Percentiles rank a stretch among this genome's conserved stretches.
phyloP scores from a whole-genome alignment of 2,113 vertebrate genomes.

The Fukomys damarensis region DNA sequence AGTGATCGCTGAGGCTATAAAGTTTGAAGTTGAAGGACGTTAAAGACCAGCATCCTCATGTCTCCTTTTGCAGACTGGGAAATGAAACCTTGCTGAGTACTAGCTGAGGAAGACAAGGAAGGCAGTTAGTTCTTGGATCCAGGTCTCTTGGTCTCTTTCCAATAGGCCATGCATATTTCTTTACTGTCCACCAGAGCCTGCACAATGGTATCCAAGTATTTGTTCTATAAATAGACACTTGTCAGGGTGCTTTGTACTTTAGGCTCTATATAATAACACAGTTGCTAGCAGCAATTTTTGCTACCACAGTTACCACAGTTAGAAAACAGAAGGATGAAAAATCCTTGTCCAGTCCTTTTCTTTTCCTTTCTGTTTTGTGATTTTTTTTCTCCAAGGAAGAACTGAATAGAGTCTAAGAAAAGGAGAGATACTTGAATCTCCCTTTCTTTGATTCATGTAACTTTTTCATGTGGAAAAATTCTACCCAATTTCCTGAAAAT shows the following conservation, averaged over 20 bases:
- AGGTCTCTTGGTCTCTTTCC: background rate
- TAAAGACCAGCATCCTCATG: background rate
- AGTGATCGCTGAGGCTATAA: background rate
- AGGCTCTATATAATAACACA: constrained; percentile 40
- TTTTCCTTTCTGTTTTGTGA: constrained; percentile 33
- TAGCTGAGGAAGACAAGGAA: background rate
- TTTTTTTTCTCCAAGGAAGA: constrained; percentile 23
- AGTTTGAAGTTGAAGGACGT: background rate
- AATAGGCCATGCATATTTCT: background rate
- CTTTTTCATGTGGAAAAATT: background rate
- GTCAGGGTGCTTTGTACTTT: constrained; percentile 37
- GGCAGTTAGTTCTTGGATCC: background rate
- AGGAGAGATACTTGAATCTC: background rate
- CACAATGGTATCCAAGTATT: background rate
- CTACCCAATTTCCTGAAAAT: constrained; percentile 13
- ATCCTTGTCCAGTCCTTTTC: background rate
- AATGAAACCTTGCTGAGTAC: background rate
- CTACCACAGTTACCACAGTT: background rate
- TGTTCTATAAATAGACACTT: constrained; percentile 52
- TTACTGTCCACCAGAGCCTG: background rate
- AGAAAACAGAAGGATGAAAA: constrained; percentile 51
- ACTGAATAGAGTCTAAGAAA: background rate
- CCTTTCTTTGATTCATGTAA: background rate
- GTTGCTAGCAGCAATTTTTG: background rate
- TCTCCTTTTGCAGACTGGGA: background rate